Conservation (phyloP, 1,140 invertebrate species). For the Hetaerina americana region DNA sequence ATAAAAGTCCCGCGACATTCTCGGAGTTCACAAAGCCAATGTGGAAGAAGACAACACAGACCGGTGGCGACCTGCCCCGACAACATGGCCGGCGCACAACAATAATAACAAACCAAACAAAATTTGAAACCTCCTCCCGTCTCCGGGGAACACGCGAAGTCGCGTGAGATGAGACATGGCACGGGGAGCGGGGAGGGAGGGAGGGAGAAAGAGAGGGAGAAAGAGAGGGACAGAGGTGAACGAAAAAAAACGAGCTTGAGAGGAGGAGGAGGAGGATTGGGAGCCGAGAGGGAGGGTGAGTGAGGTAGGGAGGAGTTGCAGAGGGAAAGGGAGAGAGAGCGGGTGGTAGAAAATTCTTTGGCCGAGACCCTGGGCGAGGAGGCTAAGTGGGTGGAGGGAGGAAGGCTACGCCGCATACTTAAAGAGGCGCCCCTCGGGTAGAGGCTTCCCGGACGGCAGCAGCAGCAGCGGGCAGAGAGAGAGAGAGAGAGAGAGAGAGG, state of each 20-base stretch:
- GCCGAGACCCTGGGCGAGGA: constrained; percentile 2
- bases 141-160: neutral
- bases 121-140: neutral
- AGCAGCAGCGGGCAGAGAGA: neutral
- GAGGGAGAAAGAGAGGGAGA: neutral
- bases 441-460: neutral
- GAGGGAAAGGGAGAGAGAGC: neutral
- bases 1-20: no score
- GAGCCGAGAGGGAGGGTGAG: neutral
- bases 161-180: neutral
- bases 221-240: neutral
- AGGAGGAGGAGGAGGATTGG: neutral
- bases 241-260: neutral
- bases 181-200: neutral
- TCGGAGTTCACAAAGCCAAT: no score
- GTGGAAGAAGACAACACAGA: no score
- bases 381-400: constrained; percentile 1
- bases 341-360: neutral
- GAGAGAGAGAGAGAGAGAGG: constrained; percentile 9
- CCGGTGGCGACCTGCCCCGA: no score
- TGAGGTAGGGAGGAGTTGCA: neutral
- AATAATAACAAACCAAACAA: no score
- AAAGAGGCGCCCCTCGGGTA: constrained; percentile 1
- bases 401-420: neutral
- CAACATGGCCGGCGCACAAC: no score